Evolutionary conservation across 2,113 vertebrate species (phyloP).

Genomic region (Pionites leucogaster): DNA sequence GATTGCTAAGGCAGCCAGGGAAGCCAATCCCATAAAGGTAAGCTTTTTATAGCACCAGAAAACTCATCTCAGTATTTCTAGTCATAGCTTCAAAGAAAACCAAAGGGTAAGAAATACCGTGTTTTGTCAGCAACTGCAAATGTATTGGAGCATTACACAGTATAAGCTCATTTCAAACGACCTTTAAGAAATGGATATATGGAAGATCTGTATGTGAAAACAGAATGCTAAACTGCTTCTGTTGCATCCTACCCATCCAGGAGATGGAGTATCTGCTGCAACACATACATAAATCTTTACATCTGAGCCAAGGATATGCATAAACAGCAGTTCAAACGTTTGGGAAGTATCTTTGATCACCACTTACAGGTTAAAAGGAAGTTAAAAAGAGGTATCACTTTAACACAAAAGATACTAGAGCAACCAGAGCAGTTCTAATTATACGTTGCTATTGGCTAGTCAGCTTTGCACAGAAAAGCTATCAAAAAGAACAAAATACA

Average conservation of each 20-base stretch:
- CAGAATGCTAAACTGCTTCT: background rate
- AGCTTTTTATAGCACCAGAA: background rate
- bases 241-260: background rate
- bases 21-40: background rate
- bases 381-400: slow-evolving; percentile 21
- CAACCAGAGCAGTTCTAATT: slow-evolving; percentile 54
- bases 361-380: slow-evolving; percentile 47
- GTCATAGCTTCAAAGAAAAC: slow-evolving; percentile 11
- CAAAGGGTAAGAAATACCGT: background rate
- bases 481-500: slow-evolving; percentile 42
- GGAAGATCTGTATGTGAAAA: background rate
- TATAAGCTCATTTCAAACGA: background rate
- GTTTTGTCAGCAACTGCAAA: background rate
- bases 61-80: background rate
- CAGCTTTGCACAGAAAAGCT: slow-evolving; percentile 24
- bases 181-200: background rate
- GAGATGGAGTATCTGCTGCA: slow-evolving; percentile 9
- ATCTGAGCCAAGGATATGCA: background rate
- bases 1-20: background rate
- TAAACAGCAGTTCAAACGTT: slow-evolving; percentile 49
- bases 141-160: background rate
- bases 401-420: slow-evolving; percentile 2
- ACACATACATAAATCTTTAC: background rate
- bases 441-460: slow-evolving; percentile 34
- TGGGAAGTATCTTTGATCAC: slow-evolving; percentile 36